Evolutionary conservation across 2,113 vertebrate species (phyloP).

Genomic region (Lampris incognitus): DNA sequence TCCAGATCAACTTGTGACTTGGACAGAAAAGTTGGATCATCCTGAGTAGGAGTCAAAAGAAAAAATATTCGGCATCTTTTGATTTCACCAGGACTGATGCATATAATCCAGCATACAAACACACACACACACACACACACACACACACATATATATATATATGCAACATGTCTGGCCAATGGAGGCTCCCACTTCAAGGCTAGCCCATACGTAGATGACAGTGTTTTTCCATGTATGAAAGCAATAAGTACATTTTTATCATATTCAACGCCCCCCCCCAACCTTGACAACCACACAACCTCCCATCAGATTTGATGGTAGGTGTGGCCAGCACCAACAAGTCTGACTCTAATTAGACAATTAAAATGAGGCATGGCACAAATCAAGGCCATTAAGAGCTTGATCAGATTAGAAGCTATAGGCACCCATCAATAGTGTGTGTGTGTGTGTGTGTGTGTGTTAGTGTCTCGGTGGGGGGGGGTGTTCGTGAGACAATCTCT

Average conservation of each 20-base stretch:
- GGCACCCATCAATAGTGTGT: constrained; percentile 22
- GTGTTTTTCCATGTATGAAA: background rate
- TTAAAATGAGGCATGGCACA: constrained; percentile 66
- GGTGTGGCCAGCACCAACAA: constrained; percentile 37
- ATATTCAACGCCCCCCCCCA: constrained; percentile 2
- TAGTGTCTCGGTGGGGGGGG: constrained; percentile 17
- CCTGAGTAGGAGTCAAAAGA: background rate
- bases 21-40: background rate
- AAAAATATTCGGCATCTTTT: background rate
- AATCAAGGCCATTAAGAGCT: constrained; percentile 51
- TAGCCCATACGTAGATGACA: background rate
- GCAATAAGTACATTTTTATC: background rate
- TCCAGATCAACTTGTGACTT: too few relatives aligned
- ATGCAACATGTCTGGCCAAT: background rate
- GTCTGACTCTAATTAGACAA: constrained; percentile 62
- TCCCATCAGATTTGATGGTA: background rate
- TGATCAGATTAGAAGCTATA: constrained; percentile 54
- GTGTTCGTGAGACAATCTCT: constrained; percentile 53
- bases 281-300: constrained; percentile 4
- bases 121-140: background rate
- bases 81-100: background rate
- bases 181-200: background rate
- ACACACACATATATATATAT: background rate
- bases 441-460: background rate
- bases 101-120: background rate